Percentiles rank a stretch among this genome's conserved stretches.
These are phyloP conservation scores for Pelochelys cantorii DNA, from an alignment of 2,797 vertebrate genomes.

Conservation along the genomic window DNA sequence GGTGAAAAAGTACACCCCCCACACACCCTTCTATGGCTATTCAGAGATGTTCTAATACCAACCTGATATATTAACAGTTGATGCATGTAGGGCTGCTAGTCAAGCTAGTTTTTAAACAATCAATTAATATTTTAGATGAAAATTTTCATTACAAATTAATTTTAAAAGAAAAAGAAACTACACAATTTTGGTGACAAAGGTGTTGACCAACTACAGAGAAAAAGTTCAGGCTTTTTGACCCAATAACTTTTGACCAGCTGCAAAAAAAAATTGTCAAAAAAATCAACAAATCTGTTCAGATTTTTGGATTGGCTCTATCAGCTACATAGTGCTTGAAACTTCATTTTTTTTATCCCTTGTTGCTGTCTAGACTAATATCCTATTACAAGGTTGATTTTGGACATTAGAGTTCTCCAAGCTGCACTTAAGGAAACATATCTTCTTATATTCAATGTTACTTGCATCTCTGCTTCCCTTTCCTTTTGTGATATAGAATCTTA, in stretches of 20 bases:
- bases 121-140: not conserved
- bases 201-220: not conserved
- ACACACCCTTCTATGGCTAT: not conserved
- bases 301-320: not conserved
- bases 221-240: not conserved
- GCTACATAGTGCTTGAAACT: not conserved
- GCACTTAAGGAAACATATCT: not conserved
- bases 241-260: not conserved
- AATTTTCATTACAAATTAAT: not conserved
- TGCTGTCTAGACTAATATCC: not conserved
- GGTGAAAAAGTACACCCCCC: not conserved
- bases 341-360: not conserved
- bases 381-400: not conserved
- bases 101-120: not conserved
- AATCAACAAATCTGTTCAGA: accelerated
- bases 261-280: not conserved
- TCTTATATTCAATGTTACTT: not conserved
- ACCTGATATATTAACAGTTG: not conserved
- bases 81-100: not conserved
- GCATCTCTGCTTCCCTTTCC: not conserved
- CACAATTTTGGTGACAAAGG: not conserved
- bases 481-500: too few relatives aligned
- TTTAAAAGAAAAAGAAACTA: not conserved
- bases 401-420: not conserved
- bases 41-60: constrained; percentile 13